Evolutionary conservation across 2,113 vertebrate genomes (phyloP), one percentile per base, ranked within the genome.

Genomic region (Pyrgilauda ruficollis): DNA sequence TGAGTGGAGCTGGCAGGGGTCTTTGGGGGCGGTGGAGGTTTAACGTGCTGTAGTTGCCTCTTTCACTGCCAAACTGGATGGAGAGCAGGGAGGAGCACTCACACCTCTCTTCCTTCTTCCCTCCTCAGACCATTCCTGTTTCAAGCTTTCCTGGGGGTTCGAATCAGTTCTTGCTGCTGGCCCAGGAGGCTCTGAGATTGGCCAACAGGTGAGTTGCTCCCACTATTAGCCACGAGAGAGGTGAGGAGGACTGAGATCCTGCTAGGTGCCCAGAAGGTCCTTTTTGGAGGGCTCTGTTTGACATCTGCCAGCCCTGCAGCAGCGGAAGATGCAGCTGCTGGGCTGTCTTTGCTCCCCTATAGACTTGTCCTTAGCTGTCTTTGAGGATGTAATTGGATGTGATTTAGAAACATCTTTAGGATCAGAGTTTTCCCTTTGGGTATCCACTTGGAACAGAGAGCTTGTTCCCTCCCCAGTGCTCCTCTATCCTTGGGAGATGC

Each of bases 161-260:
- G 1, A 97, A 96, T 76, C 15, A 82, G 49, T 92, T 99, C 63
- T 97, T 97, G 44, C 91, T 93, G 33, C 96, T 99, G 96, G 98
- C 98, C 56, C 94, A 98, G 74, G 98, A 97, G 39, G 99, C 99
- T 15, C 62, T 59, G 15, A 94, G 95, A 41, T 89, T 99, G 87
- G 99, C 98, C 59, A 95, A 98, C n/a, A 97, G 97, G 99, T 99
- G 87, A 98, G 98, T 93, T 7, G 2, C 31, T 83, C 9, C 10
- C 1, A 1, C 6, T 5, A 5, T 33, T 7, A 22, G 24, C 5
- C 1, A 0, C 61, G 30, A 80, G 66, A 31, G 37, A n/a, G 37
- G 19, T 33, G 19, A 64, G 17, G 14, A 56, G 15, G 19, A 35
- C 46, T 37, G 55, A 70, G 28, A 66, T 77, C 47, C 27, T 75